These are phyloP conservation scores for Xanthorhoe designata DNA, from an alignment of 2,888 invertebrate species.

Conservation along the genomic window DNA sequence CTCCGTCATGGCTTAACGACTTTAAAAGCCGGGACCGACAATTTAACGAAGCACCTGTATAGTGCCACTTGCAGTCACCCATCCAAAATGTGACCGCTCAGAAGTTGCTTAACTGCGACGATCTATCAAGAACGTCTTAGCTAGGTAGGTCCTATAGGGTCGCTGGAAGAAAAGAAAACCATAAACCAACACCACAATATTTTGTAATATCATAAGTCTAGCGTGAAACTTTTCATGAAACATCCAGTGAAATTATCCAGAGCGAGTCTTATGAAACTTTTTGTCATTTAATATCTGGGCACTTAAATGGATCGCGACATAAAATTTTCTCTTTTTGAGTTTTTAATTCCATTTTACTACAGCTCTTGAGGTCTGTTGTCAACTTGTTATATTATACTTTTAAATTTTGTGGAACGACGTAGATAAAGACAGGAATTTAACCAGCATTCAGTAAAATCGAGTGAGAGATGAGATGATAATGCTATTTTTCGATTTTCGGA, in stretches of 20 bases:
- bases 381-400: constrained; percentile 4
- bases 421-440: neutral
- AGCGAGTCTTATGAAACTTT: constrained; percentile 43
- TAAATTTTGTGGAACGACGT: neutral
- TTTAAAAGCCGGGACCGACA: too few relatives aligned
- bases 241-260: constrained; percentile 41
- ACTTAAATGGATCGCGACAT: constrained; percentile 42
- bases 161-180: constrained; percentile 1
- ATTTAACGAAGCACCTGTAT: too few relatives aligned
- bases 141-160: too few relatives aligned
- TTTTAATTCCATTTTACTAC: constrained; percentile 30
- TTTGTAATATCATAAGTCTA: constrained; percentile 33
- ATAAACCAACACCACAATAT: constrained; percentile 7
- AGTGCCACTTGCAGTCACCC: too few relatives aligned
- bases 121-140: too few relatives aligned
- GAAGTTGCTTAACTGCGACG: too few relatives aligned
- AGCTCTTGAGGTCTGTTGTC: constrained; percentile 12
- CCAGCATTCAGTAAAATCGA: neutral
- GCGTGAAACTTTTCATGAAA: constrained; percentile 41
- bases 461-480: neutral
- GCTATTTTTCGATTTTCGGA: too few relatives aligned
- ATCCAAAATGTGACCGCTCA: too few relatives aligned
- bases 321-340: constrained; percentile 32
- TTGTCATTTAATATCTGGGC: constrained; percentile 45
- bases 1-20: too few relatives aligned